Percentiles rank a stretch among this genome's conserved stretches.
Evolutionary conservation across 2,888 invertebrate genomes (phyloP).

Genomic region (Ophraella communa): DNA sequence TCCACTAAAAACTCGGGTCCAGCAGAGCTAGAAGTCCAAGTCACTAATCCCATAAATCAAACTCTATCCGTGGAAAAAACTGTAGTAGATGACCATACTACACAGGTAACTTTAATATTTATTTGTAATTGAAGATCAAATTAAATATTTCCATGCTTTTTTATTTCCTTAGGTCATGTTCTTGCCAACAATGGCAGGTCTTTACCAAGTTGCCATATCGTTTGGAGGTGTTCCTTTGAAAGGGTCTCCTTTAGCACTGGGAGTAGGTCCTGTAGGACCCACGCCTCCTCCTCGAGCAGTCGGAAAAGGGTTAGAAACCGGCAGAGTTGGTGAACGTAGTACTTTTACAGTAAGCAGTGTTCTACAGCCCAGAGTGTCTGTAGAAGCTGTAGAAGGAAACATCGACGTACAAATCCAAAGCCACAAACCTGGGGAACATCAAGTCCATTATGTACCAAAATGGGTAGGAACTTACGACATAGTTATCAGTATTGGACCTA

Average conservation of each 20-base stretch:
- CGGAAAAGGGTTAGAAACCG: constrained; percentile 73
- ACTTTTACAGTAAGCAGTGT: constrained; percentile 72
- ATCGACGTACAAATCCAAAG: constrained; percentile 65
- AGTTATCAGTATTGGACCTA: constrained; percentile 67
- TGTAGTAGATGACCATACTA: constrained; percentile 71
- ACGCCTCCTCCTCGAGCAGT: constrained; percentile 67
- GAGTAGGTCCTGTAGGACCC: constrained; percentile 68
- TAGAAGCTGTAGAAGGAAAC: constrained; percentile 60
- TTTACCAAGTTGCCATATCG: constrained; percentile 69
- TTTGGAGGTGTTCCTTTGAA: constrained; percentile 71
- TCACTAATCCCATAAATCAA: constrained; percentile 86
- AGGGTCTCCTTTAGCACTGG: constrained; percentile 65
- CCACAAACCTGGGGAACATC: constrained; percentile 77
- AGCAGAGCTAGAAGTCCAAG: constrained; percentile 85
- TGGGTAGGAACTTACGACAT: constrained; percentile 93
- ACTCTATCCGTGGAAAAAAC: constrained; percentile 80
- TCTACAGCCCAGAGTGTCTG: constrained; percentile 70
- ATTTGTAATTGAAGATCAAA: neutral
- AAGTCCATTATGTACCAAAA: constrained; percentile 87
- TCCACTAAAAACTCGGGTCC: constrained; percentile 74
- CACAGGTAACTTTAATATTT: constrained; percentile 69
- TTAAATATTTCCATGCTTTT: constrained; percentile 44
- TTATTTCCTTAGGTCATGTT: constrained; percentile 83
- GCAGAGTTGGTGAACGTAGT: constrained; percentile 74
- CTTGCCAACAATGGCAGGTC: constrained; percentile 84